These are phyloP conservation scores for Trogon melanurus DNA, from an alignment of 2,113 vertebrate species.

Conservation along the genomic window DNA sequence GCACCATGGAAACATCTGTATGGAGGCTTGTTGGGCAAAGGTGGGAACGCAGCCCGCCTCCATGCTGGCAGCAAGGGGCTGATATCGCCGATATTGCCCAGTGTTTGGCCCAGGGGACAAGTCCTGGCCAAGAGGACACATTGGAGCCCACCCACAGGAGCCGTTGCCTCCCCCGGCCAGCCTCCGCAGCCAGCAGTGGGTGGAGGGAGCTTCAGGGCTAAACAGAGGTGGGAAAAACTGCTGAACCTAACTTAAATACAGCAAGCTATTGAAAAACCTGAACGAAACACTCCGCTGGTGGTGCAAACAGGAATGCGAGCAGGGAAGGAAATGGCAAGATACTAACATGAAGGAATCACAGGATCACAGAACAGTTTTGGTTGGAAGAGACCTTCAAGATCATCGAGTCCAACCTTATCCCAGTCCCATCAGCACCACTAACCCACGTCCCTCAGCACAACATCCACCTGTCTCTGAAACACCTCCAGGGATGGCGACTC, in stretches of 20 bases:
- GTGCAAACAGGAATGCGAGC: not conserved
- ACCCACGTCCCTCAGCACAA: too few relatives aligned
- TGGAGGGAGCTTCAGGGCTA: not conserved
- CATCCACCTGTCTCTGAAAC: too few relatives aligned
- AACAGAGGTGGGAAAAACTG: not conserved
- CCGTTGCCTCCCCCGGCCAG: not conserved
- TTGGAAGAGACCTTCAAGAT: too few relatives aligned
- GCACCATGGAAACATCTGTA: not conserved
- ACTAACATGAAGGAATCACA: not conserved
- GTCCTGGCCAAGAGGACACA: not conserved
- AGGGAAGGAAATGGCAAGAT: not conserved
- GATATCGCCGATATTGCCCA: not conserved
- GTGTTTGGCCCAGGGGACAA: not conserved
- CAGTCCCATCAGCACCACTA: too few relatives aligned
- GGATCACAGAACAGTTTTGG: too few relatives aligned
- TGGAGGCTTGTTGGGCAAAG: fast-evolving
- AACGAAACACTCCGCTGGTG: not conserved
- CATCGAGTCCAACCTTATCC: too few relatives aligned
- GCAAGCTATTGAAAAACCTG: not conserved
- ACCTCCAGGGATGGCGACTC: too few relatives aligned
- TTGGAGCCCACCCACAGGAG: not conserved
- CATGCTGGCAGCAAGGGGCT: not conserved
- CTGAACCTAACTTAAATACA: not conserved
- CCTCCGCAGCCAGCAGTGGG: not conserved
- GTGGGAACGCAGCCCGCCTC: fast-evolving